Conservation (phyloP, 2,797 vertebrate species). For the Triplophysa bombifrons region DNA sequence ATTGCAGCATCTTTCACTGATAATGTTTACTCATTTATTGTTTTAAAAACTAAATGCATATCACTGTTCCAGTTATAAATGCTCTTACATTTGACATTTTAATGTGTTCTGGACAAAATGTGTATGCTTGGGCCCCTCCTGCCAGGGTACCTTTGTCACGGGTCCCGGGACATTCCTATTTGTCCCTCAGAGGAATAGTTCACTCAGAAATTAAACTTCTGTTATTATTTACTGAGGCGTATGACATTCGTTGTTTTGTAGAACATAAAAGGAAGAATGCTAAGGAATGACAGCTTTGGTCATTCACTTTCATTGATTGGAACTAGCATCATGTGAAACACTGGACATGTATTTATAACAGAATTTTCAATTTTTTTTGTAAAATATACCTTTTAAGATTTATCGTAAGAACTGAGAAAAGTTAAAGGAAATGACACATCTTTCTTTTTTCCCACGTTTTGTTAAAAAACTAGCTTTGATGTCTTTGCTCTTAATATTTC, state of each 20-base stretch:
- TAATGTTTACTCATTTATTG: conserved; percentile 1
- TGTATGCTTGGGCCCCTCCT: too few relatives aligned
- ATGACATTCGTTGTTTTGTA: neutral
- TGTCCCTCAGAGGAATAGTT: neutral
- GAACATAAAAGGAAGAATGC: neutral
- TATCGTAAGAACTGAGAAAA: neutral
- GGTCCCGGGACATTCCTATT: neutral
- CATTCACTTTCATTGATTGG: neutral
- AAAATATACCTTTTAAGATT: neutral
- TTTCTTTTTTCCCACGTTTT: neutral
- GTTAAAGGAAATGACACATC: neutral
- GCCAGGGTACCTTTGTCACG: too few relatives aligned
- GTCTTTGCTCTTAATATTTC: conserved; percentile 6
- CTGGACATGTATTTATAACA: too few relatives aligned
- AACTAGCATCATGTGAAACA: too few relatives aligned
- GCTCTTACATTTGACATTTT: too few relatives aligned
- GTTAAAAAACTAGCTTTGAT: neutral
- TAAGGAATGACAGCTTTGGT: neutral
- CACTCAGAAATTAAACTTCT: neutral
- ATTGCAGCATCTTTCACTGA: neutral
- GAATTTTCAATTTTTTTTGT: too few relatives aligned
- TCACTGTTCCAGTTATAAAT: neutral
- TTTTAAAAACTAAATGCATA: neutral
- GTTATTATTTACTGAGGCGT: neutral
- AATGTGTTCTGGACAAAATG: too few relatives aligned